phyloP scores from a whole-genome alignment of 2,113 vertebrate species.

The Danionella cerebrum region DNA sequence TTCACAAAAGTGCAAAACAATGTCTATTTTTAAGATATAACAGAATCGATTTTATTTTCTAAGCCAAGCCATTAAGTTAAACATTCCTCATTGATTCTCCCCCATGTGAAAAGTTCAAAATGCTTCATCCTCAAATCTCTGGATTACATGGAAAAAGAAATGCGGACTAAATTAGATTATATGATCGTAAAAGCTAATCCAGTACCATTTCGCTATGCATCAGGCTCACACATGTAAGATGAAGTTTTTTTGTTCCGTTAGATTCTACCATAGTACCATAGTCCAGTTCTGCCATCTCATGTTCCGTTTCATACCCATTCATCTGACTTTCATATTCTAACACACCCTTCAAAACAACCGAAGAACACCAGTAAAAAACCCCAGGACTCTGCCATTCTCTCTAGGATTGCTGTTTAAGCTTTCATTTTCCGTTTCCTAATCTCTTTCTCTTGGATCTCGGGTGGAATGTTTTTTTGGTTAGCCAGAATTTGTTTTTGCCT shows the following conservation, averaged over 20 bases:
- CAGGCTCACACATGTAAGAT: slow-evolving; percentile 51
- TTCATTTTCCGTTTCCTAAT: background rate
- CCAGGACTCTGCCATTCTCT: background rate
- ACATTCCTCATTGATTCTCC: slow-evolving; percentile 56
- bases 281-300: slow-evolving; percentile 39
- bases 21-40: slow-evolving; percentile 49
- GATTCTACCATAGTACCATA: slow-evolving; percentile 36
- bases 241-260: slow-evolving; percentile 47
- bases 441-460: slow-evolving; percentile 32
- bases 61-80: slow-evolving; percentile 59
- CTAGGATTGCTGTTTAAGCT: background rate
- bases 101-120: slow-evolving; percentile 60
- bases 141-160: slow-evolving; percentile 57
- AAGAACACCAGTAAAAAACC: slow-evolving; percentile 3
- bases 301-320: slow-evolving; percentile 29
- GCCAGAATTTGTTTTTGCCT: slow-evolving; percentile 52
- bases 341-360: slow-evolving; percentile 12
- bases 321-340: slow-evolving; percentile 15
- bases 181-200: slow-evolving; percentile 57
- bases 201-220: slow-evolving; percentile 47
- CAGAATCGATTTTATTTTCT: slow-evolving; percentile 61
- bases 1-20: slow-evolving; percentile 17
- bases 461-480: slow-evolving; percentile 56
- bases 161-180: slow-evolving; percentile 63
- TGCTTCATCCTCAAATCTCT: slow-evolving; percentile 38